These are phyloP conservation scores for Speoplatyrhinus poulsoni DNA, from an alignment of 2,113 vertebrate genomes.

Conservation along the genomic window DNA sequence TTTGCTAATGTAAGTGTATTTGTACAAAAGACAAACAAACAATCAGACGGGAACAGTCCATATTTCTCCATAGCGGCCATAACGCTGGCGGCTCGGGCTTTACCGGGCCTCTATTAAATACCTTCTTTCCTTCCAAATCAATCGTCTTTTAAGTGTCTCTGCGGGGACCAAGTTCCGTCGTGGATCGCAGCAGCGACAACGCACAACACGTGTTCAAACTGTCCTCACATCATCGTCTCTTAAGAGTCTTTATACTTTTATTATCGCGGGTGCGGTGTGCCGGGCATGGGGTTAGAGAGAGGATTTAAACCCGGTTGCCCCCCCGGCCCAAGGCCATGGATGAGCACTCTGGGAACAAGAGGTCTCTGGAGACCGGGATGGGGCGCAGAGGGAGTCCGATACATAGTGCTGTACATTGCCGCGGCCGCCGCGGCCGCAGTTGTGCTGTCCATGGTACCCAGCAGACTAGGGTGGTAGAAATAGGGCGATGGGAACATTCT, in stretches of 20 bases:
- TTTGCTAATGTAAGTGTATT: conserved; percentile 82
- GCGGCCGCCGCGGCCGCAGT: conserved; percentile 94
- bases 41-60: conserved; percentile 76
- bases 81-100: conserved; percentile 44
- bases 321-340: conserved; percentile 94
- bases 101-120: conserved; percentile 71
- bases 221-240: conserved; percentile 45
- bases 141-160: conserved; percentile 73
- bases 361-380: conserved; percentile 94
- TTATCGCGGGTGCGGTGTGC: conserved; percentile 90
- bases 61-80: conserved; percentile 57
- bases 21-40: conserved; percentile 83
- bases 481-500: conserved; percentile 98
- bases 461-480: conserved; percentile 95
- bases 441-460: conserved; percentile 94
- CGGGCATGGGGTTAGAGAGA: conserved; percentile 85
- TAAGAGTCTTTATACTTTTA: conserved; percentile 54
- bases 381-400: conserved; percentile 93
- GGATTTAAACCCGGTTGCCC: conserved; percentile 95
- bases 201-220: conserved; percentile 56
- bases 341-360: conserved; percentile 94
- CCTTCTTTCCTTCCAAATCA: conserved; percentile 73
- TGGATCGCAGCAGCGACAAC: conserved; percentile 65
- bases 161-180: conserved; percentile 43
- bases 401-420: conserved; percentile 98